Evolutionary conservation across 2,888 invertebrate genomes (phyloP), one percentile per base, ranked within the genome.

Genomic region (Apantesis nais): DNA sequence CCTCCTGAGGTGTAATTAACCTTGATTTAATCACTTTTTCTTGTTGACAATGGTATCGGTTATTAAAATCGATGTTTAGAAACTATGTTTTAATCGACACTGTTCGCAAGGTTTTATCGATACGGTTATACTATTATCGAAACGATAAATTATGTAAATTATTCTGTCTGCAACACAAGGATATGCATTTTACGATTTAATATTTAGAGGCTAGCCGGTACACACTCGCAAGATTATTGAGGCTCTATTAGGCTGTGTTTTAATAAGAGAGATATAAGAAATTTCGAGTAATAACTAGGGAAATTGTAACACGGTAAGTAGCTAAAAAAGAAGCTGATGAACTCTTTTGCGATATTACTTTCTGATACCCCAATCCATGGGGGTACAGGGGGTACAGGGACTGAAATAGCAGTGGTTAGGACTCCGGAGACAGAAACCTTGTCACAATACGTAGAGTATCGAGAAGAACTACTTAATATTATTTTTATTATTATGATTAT

Each of bases 81-180:
- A 2, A 52, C n/a, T 11, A 25, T 12, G 9, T 55, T 55, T 25
- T 5, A 8, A 25, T 14, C 25, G 19, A 52, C 8, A 22, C 25
- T n/a, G 52, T 37, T 14, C 1, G 52, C 66, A 70, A 66, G 70
- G 70, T 34, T 66, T 14, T 34, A 62, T 66, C 62, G 70, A 61
- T 61, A 41, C 22, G 31, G 34, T 61, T 41, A 34, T 55, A 61
- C 31, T n/a, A 58, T 48, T 73, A 70, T 64, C 61, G 60, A 34
- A 73, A 34, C 14, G 63, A 75, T 72, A 66, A 75, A 70, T 74
- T 71, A 78, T 82, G 78, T n/a, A 72, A 73, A 73, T 70, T 61
- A n/a, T 70, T 25, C 67, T 79, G 75, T 78, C 82, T 76, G 71
- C 62, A 70, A 58, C 19, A 60, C 75, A 80, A 77, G 77, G 77